Evolutionary conservation across 2,797 vertebrate genomes (phyloP), one percentile per base, ranked within the genome.

Genomic region (Sardinella longiceps): DNA sequence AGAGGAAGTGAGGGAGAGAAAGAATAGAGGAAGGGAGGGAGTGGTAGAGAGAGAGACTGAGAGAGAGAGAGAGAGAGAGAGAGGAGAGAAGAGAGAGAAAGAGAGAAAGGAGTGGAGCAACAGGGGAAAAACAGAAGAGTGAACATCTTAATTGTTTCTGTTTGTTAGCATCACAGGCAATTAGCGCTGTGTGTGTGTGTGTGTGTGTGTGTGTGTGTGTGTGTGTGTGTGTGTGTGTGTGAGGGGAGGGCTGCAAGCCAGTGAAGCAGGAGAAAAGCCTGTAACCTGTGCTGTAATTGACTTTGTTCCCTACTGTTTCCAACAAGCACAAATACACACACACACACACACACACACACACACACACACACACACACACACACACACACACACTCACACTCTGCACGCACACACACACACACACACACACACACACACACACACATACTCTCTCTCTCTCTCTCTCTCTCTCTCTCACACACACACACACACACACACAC

Each of bases 101-200:
- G 63, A 12, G 28, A 70, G 30, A 70, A 2, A 66, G 60, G 12
- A 14, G 12, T 14, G 12, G 63, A 70, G 28, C 30, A 10, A 2
- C 10, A 14, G n/a, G 28, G 63, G 28, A 84, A 81, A 84, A 20
- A 58, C 48, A 87, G 83, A 80, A 84, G 85, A 87, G 87, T 88
- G 89, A 92, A 91, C 87, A 85, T 86, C 85, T 88, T 89, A 88
- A 90, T 89, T 90, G 85, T 90, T 87, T 90, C 88, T 90, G 90
- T 93, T 93, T 92, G 89, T 91, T 91, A 88, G 87, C 90, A 90
- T 87, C 84, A 12, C 83, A 33, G 84, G 89, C 93, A 93, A 95
- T 95, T 94, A 93, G 89, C 90, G 88, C 88, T 89, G 90, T 92
- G 90, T 89, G 83, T 84, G 86, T 84, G 86, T 86, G 86, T 86